These are phyloP conservation scores for Platynereis dumerilii DNA, from an alignment of 2,888 invertebrate species.

Conservation along the genomic window DNA sequence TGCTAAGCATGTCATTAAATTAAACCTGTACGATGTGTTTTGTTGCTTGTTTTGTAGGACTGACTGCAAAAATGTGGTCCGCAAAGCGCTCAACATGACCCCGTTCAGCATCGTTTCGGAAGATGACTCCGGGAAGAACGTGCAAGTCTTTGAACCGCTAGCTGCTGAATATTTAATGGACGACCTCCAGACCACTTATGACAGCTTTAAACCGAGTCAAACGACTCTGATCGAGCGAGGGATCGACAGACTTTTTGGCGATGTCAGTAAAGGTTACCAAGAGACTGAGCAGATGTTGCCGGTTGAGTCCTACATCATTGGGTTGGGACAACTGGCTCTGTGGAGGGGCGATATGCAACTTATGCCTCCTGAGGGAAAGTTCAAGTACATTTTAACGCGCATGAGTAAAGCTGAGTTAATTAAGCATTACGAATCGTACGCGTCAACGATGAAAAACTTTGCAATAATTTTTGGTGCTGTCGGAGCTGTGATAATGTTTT, in stretches of 20 bases:
- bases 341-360: slow-evolving; percentile 71
- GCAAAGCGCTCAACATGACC: slow-evolving; percentile 44
- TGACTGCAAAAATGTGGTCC: slow-evolving; percentile 12
- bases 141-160: slow-evolving; percentile 68
- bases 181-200: slow-evolving; percentile 83
- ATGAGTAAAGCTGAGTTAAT: slow-evolving; percentile 78
- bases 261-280: slow-evolving; percentile 80
- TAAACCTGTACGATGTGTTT: too few species aligned
- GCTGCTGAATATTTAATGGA: slow-evolving; percentile 70
- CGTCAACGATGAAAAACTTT: slow-evolving; percentile 67
- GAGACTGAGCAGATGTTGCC: slow-evolving; percentile 86
- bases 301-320: slow-evolving; percentile 80
- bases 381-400: slow-evolving; percentile 76
- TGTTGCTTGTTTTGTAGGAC: slow-evolving; percentile 13
- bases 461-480: slow-evolving; percentile 69
- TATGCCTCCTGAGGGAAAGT: slow-evolving; percentile 75
- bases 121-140: not conserved
- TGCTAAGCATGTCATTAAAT: too few species aligned
- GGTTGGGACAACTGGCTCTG: slow-evolving; percentile 78
- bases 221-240: slow-evolving; percentile 80
- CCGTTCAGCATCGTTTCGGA: slow-evolving; percentile 35
- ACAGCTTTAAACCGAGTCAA: slow-evolving; percentile 80
- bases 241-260: slow-evolving; percentile 85
- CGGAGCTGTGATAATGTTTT: slow-evolving; percentile 67
- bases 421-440: slow-evolving; percentile 75